A percentile compares a stretch with the other conserved stretches of the same genome.
phyloP scores from a whole-genome alignment of 2,888 invertebrate species.

The Polydrusus pterygomalis region DNA sequence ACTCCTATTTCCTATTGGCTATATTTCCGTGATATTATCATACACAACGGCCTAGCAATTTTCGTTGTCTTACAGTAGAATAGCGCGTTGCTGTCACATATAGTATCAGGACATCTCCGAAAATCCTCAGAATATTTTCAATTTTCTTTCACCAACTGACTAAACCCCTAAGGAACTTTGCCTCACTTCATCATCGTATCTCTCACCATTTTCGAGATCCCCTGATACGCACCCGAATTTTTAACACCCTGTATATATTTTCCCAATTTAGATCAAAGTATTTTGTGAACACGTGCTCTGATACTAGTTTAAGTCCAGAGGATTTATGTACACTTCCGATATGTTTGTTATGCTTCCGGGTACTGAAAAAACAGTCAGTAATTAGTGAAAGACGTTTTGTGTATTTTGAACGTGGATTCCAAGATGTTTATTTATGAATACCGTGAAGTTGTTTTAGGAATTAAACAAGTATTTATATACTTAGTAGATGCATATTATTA shows the following conservation, averaged over 20 bases:
- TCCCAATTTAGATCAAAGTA: constrained; percentile 12
- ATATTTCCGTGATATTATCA: no score
- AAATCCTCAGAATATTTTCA: no score
- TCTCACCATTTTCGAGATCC: no score
- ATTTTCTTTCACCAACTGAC: no score
- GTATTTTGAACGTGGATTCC: neutral
- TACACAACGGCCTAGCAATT: no score
- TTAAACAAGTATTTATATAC: constrained; percentile 13
- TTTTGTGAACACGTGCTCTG: neutral
- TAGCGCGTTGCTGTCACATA: no score
- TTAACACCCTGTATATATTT: neutral
- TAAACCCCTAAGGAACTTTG: no score
- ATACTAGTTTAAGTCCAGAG: neutral
- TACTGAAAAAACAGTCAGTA: constrained; percentile 9
- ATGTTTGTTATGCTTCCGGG: constrained; percentile 18
- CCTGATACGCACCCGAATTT: no score
- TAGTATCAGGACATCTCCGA: no score
- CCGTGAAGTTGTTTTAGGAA: constrained; percentile 8
- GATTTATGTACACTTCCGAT: constrained; percentile 20
- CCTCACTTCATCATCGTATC: no score
- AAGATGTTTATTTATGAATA: constrained; percentile 8
- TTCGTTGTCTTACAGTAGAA: no score
- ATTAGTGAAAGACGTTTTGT: constrained; percentile 12
- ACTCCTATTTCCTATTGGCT: no score
- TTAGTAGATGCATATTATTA: neutral